Conservation (phyloP, 92 coral and sea anemone species). For the Desmophyllum pertusum region DNA sequence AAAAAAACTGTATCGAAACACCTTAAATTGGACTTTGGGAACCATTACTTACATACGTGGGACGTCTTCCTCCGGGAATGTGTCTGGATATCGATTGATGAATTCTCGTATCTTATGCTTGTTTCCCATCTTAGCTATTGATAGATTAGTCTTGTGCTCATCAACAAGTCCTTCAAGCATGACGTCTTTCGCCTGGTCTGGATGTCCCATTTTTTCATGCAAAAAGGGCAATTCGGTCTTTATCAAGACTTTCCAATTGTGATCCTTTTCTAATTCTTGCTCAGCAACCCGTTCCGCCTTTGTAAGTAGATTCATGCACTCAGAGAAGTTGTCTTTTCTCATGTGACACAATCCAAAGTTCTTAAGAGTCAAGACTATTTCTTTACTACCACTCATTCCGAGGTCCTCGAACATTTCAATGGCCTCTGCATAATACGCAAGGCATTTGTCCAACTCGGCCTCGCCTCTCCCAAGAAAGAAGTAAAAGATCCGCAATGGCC, state of each 20-base stretch:
- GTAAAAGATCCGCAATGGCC: conserved; percentile 5
- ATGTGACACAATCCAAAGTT: conserved; percentile 1
- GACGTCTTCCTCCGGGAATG: too few relatives aligned
- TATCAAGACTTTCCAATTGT: conserved; percentile 19
- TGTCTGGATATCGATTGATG: too few relatives aligned
- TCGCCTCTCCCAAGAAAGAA: too few relatives aligned
- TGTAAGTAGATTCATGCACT: background rate
- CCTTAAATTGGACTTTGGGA: too few relatives aligned
- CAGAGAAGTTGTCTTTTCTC: conserved; percentile 10
- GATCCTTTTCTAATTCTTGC: conserved; percentile 34
- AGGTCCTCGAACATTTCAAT: conserved; percentile 13
- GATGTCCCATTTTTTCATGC: background rate
- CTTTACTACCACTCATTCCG: conserved; percentile 5
- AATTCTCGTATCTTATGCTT: background rate
- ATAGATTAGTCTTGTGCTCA: background rate
- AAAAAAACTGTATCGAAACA: too few relatives aligned
- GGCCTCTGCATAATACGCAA: background rate
- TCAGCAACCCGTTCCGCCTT: conserved; percentile 27
- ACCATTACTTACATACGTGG: too few relatives aligned
- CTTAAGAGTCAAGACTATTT: conserved; percentile 5
- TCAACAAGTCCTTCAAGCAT: conserved; percentile 15
- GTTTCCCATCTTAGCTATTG: background rate
- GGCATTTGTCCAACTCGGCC: background rate
- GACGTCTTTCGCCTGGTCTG: background rate
- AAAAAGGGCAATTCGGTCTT: conserved; percentile 20